Percentiles rank a stretch among this genome's conserved stretches.
Conservation (phyloP, 2,888 invertebrate species). For the Drosophila meridionalis region DNA sequence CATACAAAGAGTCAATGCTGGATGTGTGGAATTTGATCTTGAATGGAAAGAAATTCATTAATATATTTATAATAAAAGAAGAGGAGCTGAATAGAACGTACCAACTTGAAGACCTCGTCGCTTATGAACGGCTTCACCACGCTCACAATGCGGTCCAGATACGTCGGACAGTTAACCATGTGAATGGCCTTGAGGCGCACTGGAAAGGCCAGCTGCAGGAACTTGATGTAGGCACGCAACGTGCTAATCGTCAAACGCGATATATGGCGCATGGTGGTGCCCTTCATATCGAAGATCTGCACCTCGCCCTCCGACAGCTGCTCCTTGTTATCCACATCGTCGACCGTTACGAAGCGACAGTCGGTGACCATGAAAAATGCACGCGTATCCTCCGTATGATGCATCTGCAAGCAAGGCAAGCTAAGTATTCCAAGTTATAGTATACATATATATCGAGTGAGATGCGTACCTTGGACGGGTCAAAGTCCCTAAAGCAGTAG, state of each 20-base stretch:
- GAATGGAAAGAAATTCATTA: background rate
- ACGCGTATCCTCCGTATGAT: constrained; percentile 88
- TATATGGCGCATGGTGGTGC: constrained; percentile 88
- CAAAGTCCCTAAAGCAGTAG: constrained; percentile 87
- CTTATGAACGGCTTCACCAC: constrained; percentile 88
- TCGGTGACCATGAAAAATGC: constrained; percentile 91
- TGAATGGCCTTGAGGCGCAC: constrained; percentile 85
- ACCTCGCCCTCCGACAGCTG: constrained; percentile 87
- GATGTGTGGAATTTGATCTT: constrained; percentile 89
- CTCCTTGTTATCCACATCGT: constrained; percentile 48
- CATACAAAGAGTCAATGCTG: constrained; percentile 87
- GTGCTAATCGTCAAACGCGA: constrained; percentile 85
- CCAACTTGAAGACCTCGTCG: constrained; percentile 88
- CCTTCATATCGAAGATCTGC: constrained; percentile 89
- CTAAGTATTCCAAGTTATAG: background rate
- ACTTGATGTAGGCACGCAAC: constrained; percentile 77
- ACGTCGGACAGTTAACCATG: constrained; percentile 88
- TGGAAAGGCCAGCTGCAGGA: constrained; percentile 80
- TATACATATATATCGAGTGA: no score
- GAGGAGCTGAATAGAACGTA: constrained; percentile 72
- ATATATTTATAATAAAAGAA: background rate
- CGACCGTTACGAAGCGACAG: constrained; percentile 85
- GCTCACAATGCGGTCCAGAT: constrained; percentile 87
- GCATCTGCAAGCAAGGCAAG: constrained; percentile 84
- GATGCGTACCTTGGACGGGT: constrained; percentile 85